phyloP scores from a whole-genome alignment of 2,888 invertebrate genomes.

The Neria commutata region DNA sequence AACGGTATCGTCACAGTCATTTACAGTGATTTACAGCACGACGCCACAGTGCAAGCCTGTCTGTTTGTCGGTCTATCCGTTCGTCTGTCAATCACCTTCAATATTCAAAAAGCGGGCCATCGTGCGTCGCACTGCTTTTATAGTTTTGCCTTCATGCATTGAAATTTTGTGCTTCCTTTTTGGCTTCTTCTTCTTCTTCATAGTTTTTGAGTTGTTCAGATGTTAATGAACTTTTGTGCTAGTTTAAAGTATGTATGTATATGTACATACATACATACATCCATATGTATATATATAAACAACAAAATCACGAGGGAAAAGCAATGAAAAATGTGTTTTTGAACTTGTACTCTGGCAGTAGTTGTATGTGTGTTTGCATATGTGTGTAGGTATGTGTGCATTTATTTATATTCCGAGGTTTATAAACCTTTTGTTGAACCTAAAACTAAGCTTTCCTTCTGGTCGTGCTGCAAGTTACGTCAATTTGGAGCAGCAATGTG shows the following conservation, averaged over 20 bases:
- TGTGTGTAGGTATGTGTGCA: constrained; percentile 1
- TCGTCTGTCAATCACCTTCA: too few species aligned
- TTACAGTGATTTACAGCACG: too few species aligned
- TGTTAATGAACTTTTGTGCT: constrained; percentile 58
- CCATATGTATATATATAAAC: constrained; percentile 19
- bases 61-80: too few species aligned
- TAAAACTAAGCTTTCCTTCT: background rate
- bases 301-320: constrained; percentile 7
- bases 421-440: background rate
- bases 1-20: constrained; percentile 36
- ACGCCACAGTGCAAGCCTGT: too few species aligned
- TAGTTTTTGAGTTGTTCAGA: constrained; percentile 39
- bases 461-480: too few species aligned
- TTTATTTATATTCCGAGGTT: constrained; percentile 5
- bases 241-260: constrained; percentile 42
- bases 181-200: constrained; percentile 11
- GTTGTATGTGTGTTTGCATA: background rate
- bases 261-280: constrained; percentile 8
- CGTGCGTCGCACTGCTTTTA: background rate
- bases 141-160: background rate
- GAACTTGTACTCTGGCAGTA: constrained; percentile 33
- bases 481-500: too few species aligned
- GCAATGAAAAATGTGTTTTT: constrained; percentile 35
- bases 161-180: background rate
- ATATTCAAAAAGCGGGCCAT: too few species aligned